These are phyloP conservation scores for Gastrophysa polygoni DNA, from an alignment of 2,888 invertebrate genomes.

Conservation along the genomic window DNA sequence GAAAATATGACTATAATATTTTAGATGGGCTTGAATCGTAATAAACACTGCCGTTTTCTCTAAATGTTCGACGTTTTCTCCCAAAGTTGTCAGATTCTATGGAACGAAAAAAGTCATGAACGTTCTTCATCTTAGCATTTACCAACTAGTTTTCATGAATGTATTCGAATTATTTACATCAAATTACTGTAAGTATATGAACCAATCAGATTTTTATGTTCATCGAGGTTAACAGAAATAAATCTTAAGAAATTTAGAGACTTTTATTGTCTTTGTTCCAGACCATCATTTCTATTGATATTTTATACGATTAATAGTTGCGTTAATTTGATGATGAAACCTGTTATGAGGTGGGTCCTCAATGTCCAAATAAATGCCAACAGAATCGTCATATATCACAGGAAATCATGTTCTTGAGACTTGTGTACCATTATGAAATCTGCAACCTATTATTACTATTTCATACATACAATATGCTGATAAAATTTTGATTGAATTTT, in stretches of 20 bases:
- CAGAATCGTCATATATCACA: no score
- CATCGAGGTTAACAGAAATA: neutral
- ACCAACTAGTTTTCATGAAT: neutral
- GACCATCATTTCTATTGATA: no score
- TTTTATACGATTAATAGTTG: no score
- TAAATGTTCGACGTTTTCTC: slow-evolving; percentile 44
- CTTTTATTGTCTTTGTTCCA: neutral
- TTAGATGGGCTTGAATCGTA: slow-evolving; percentile 52
- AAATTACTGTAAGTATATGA: neutral
- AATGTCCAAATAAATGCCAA: no score
- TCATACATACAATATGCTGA: no score
- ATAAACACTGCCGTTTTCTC: slow-evolving; percentile 56
- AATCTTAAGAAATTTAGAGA: neutral
- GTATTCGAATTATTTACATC: neutral
- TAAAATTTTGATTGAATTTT: no score
- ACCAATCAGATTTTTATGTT: neutral
- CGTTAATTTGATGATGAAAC: no score
- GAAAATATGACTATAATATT: slow-evolving; percentile 39
- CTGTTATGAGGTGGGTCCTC: no score
- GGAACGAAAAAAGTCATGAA: neutral
- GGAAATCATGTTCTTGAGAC: no score
- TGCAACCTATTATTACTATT: no score
- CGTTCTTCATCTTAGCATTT: neutral
- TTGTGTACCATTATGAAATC: no score
- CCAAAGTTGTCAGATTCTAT: neutral